Percentiles rank a stretch among this genome's conserved stretches.
phyloP scores from a whole-genome alignment of 2,797 vertebrate genomes.

The Mustela erminea region DNA sequence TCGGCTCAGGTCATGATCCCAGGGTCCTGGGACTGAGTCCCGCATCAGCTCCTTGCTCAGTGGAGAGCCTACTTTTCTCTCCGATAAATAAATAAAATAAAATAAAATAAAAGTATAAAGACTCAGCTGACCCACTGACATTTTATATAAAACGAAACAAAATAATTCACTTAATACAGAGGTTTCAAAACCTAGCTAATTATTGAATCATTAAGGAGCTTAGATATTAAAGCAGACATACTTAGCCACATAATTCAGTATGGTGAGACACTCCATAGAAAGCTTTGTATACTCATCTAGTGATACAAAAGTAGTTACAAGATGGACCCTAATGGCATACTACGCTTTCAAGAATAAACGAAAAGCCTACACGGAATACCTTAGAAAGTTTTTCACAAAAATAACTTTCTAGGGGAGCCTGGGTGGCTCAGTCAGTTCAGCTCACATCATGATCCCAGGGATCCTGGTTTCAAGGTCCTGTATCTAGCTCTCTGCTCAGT shows the following conservation, averaged over 20 bases:
- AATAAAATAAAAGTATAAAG: neutral
- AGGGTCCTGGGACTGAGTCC: too few relatives aligned
- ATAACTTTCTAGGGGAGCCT: neutral
- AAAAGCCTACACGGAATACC: neutral
- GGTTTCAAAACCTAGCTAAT: neutral
- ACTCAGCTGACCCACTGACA: neutral
- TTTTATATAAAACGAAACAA: neutral
- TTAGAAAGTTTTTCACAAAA: slow-evolving; percentile 35
- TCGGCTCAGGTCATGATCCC: too few relatives aligned
- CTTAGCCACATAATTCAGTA: neutral
- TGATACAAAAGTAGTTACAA: neutral
- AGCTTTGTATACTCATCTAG: neutral
- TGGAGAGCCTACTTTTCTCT: too few relatives aligned
- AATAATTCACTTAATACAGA: neutral
- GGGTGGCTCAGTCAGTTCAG: neutral
- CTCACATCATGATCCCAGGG: neutral
- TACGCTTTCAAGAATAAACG: slow-evolving; percentile 35
- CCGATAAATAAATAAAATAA: too few relatives aligned
- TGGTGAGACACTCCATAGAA: neutral
- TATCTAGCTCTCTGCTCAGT: neutral
- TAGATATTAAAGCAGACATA: neutral
- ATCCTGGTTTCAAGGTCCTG: neutral
- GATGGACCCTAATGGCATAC: neutral
- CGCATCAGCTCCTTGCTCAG: too few relatives aligned
- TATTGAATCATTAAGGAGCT: neutral